Evolutionary conservation across 2,888 invertebrate genomes (phyloP), one percentile per base, ranked within the genome.

Genomic region (Salpingus planirostris): DNA sequence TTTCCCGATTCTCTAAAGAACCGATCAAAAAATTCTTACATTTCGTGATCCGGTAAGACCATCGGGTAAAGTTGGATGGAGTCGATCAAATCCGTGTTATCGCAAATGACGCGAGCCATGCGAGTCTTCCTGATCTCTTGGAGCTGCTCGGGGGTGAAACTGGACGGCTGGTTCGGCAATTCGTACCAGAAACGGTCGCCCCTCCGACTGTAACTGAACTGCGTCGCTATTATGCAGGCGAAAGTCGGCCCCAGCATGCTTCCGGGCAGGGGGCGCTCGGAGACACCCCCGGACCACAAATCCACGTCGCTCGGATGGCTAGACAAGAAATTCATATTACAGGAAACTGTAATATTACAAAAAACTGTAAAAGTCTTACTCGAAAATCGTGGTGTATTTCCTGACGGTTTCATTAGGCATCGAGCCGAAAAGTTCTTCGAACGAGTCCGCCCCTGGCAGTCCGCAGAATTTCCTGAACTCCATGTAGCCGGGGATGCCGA

Each of bases 101-200:
- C 92, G 59, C 92, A 92, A 47, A 92, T 85, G 29, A 91, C 66
- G 40, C 89, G 76, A 1, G 90, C 80, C 4, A 91, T 66, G 49
- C 85, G 77, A 1, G 80, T 68, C 64, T 91, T 90, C 26, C 84
- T 74, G 37, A 92, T 71, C 66, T 91, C 90, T 43, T 74, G 74
- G 21, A 92, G 66, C 67, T 92, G 91, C 52, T 87, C 89, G 44
- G 78, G 78, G 3, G 87, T 86, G 64, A 92, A 92, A 1, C 89
- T 85, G 15, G 91, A 90, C 0, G 91, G 91, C 64, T 89, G 90
- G 59, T 90, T 84, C 13, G 87, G 85, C 33, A 91, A 69, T 64
- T 92, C 92, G 58, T 88, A 93, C 92, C 92, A 95, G 64, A 92
- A 93, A 61, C 93, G 76, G 65, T 95, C 93, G 38, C 91, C 90